Percentiles rank a stretch among this genome's conserved stretches.
Evolutionary conservation across 2,113 vertebrate genomes (phyloP).

Genomic region (Misgurnus anguillicaudatus): DNA sequence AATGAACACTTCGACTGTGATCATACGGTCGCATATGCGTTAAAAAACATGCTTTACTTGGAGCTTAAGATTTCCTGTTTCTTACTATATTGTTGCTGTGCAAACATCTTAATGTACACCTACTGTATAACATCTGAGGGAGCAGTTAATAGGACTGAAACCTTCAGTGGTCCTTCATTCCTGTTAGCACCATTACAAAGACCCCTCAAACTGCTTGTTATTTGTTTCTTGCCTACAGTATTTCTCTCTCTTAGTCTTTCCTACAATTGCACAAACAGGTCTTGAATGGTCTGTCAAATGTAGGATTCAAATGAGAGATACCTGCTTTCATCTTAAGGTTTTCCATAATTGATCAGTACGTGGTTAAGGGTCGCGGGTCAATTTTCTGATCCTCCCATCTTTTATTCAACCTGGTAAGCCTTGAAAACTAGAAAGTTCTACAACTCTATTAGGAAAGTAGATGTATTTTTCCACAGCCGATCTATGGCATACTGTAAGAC

Average conservation of each 20-base stretch:
- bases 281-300: neutral
- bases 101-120: neutral
- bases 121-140: neutral
- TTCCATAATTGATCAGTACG: conserved; percentile 63
- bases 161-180: neutral
- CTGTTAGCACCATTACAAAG: conserved; percentile 7
- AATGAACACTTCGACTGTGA: no score
- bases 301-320: conserved; percentile 29
- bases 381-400: conserved; percentile 54
- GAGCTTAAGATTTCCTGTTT: no score
- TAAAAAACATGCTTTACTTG: no score
- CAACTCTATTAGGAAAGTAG: conserved; percentile 43
- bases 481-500: conserved; percentile 11
- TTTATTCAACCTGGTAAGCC: conserved; percentile 59
- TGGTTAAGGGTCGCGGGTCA: conserved; percentile 45
- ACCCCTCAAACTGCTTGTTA: neutral
- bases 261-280: neutral
- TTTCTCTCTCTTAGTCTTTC: neutral
- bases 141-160: neutral
- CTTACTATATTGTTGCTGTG: no score
- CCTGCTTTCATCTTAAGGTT: conserved; percentile 15
- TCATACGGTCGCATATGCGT: no score
- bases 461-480: conserved; percentile 31
- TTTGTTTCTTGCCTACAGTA: neutral
- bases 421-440: conserved; percentile 49